A percentile compares a stretch with the other conserved stretches of the same genome.
Evolutionary conservation across 1,140 invertebrate species (phyloP).

Genomic region (Heterodera carotae): DNA sequence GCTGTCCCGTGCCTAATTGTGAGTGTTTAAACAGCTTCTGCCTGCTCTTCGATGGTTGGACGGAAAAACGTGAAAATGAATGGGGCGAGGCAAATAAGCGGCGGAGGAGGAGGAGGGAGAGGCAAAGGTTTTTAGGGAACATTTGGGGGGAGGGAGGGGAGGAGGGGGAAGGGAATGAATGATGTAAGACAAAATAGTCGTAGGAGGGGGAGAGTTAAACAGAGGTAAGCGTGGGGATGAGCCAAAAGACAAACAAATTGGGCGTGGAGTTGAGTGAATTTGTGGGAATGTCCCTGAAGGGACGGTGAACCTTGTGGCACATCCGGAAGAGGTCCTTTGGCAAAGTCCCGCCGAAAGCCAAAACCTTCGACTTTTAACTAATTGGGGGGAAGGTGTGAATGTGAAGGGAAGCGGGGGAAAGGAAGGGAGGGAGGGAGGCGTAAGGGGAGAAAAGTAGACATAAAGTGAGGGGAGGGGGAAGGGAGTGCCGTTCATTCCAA

Average conservation of each 20-base stretch:
- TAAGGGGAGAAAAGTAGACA: background rate
- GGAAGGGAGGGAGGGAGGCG: no score
- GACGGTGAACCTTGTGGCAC: background rate
- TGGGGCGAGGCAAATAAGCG: no score
- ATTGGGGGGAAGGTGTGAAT: background rate
- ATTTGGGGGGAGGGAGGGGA: background rate
- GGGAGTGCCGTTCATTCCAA: background rate
- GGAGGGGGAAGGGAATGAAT: background rate
- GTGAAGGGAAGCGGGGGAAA: no score
- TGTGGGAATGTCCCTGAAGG: background rate
- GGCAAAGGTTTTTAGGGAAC: background rate
- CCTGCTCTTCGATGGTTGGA: background rate
- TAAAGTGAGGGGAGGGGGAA: no score
- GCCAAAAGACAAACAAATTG: conserved; percentile 10
- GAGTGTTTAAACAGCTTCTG: conserved; percentile 9
- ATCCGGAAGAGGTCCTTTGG: background rate
- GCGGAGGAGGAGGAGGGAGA: no score
- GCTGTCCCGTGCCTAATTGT: background rate
- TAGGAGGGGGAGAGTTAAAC: background rate
- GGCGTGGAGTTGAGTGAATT: background rate
- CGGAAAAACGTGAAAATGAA: background rate
- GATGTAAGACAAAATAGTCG: conserved; percentile 12
- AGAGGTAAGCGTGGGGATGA: conserved; percentile 13
- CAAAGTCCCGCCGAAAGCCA: background rate
- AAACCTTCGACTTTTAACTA: background rate